phyloP scores from a whole-genome alignment of 1,140 invertebrate species.

The Camponotus floridanus region DNA sequence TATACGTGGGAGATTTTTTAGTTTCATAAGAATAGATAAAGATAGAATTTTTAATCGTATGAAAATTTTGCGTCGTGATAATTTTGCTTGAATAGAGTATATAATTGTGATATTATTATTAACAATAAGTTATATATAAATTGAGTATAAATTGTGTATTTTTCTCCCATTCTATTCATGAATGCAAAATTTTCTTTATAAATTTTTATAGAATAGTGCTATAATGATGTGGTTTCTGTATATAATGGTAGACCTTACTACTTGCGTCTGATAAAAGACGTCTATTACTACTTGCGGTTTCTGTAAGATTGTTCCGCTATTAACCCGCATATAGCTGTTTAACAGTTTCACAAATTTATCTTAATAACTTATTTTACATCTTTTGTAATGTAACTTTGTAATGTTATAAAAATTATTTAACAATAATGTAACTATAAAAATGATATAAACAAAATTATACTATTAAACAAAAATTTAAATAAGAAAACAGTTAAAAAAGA shows the following conservation, averaged over 20 bases:
- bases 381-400: neutral
- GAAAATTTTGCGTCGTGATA: conserved; percentile 18
- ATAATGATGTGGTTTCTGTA: neutral
- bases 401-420: neutral
- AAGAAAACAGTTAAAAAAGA: neutral
- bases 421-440: neutral
- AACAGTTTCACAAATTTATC: neutral
- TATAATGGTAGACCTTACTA: conserved; percentile 12
- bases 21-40: neutral
- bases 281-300: conserved; percentile 19
- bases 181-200: conserved; percentile 27
- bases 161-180: conserved; percentile 13
- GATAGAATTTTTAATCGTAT: conserved; percentile 15
- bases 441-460: neutral
- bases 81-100: neutral
- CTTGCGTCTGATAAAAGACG: conserved; percentile 38
- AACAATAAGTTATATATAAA: conserved; percentile 7
- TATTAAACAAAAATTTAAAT: neutral
- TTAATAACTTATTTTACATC: neutral
- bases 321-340: neutral
- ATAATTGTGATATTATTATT: neutral
- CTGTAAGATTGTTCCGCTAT: neutral
- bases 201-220: conserved; percentile 1
- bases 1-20: neutral
- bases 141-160: neutral